Base-by-base conservation (phyloP, 2,888 invertebrate species). In the Enchytraeus crypticus region DNA sequence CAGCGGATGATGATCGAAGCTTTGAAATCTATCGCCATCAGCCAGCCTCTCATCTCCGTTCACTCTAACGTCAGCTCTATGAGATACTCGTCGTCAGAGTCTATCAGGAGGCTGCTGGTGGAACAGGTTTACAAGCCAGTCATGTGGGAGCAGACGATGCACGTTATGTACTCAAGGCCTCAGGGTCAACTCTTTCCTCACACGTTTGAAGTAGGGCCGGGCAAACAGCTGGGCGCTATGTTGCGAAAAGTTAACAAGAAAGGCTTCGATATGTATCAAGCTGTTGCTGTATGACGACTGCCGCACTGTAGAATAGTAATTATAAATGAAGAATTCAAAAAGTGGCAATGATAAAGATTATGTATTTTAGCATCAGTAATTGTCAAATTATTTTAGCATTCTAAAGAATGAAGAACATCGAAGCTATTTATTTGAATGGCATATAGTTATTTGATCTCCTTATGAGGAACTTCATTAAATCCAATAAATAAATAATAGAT, bases 121-220 rank as follows among this genome's bases (percentile, higher is more conserved):
- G 60, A 72, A 58, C 78, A 78, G 66, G 57, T 77, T 2, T 58
- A 57, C 18, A 67, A 67, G 49, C 74, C 76, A 11, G 74, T 79
- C 5, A 80, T 32, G 83, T 96, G 95, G 95, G 93, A 96, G 81
- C 95, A 96, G 80, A 84, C 85, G 33, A 81, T 96, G 74, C 92
- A 92, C 71, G 81, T 84, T 64, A 76, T 95, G 67, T 96, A 89
- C 80, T 61, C 69, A 0, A 64, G 78, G 5, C 57, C 61, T 1
- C 60, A 66, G 43, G 71, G 71, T 1, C 60, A 64, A 8, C 53
- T 64, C 3, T 92, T 88, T 80, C 96, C 96, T 43, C 81, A 85
- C 53, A 90, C 91, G 47, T 90, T 87, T 79, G 90, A 92, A 81
- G 86, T 91, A 74, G 95, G 92, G 2, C 95, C 95, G 27, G 88